Evolutionary conservation across 2,113 vertebrate species (phyloP).

Genomic region (Cervus canadensis): DNA sequence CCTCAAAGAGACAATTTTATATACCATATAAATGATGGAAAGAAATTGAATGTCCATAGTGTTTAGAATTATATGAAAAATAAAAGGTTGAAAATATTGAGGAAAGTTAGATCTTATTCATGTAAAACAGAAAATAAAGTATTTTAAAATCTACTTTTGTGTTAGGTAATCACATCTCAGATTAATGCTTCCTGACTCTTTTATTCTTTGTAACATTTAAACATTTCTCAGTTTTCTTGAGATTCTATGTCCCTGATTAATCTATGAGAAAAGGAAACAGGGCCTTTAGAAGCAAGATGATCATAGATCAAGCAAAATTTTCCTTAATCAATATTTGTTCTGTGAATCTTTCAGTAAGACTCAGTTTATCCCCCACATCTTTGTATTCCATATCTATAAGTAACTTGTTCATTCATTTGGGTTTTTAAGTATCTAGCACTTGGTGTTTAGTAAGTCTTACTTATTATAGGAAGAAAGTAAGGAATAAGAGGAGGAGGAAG

Average conservation of each 20-base stretch:
- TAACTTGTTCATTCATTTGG: background rate
- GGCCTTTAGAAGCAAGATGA: background rate
- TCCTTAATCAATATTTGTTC: background rate
- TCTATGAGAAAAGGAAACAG: background rate
- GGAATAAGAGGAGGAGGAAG: background rate
- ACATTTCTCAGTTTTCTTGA: background rate
- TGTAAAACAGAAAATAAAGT: background rate
- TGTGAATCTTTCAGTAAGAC: background rate
- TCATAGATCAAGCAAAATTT: background rate
- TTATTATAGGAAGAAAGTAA: slow-evolving; percentile 12
- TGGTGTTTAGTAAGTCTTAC: background rate
- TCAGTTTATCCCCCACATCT: background rate
- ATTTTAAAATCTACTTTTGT: slow-evolving; percentile 25
- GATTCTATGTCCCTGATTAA: background rate
- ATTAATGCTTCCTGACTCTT: slow-evolving; percentile 4
- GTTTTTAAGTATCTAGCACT: background rate
- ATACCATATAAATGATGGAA: background rate
- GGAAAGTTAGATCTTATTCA: background rate
- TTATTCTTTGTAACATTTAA: background rate
- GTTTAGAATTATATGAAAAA: slow-evolving; percentile 3
- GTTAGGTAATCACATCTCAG: background rate
- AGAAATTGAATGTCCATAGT: background rate
- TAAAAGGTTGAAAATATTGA: background rate
- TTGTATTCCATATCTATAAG: background rate
- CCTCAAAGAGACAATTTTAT: background rate